A percentile compares a stretch with the other conserved stretches of the same genome.
phyloP scores from a whole-genome alignment of 1,140 invertebrate species.

The Anthonomus grandis region DNA sequence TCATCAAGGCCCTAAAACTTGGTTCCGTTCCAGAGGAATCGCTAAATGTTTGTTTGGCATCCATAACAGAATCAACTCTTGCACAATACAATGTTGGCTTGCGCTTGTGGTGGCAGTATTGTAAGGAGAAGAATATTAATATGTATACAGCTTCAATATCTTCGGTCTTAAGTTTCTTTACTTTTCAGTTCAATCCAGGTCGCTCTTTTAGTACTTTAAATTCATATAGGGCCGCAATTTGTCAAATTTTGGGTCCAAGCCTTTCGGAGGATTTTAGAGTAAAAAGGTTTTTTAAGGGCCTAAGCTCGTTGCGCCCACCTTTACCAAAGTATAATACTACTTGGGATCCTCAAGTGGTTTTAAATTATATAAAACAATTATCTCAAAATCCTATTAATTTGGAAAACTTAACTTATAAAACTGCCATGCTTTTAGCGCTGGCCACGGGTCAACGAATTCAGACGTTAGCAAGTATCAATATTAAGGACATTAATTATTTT shows the following conservation, averaged over 20 bases:
- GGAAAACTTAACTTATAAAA: not conserved
- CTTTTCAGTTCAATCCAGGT: constrained; percentile 5
- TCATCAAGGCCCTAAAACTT: constrained; percentile 23
- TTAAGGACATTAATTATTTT: not conserved
- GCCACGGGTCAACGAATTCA: constrained; percentile 11
- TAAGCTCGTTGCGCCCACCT: not conserved
- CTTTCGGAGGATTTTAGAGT: constrained; percentile 4
- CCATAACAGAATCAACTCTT: not conserved
- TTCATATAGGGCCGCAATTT: constrained; percentile 7
- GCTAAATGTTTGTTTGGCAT: constrained; percentile 9
- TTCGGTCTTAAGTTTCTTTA: constrained; percentile 7
- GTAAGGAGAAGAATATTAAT: not conserved
- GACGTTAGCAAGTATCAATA: constrained; percentile 6
- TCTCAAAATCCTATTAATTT: not conserved
- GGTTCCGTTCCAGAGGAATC: constrained; percentile 4
- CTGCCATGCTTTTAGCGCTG: constrained; percentile 2
- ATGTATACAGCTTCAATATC: not conserved
- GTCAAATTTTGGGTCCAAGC: not conserved
- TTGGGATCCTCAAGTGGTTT: constrained; percentile 9
- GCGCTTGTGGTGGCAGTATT: not conserved
- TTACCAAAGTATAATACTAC: constrained; percentile 9
- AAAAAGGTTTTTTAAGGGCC: constrained; percentile 4
- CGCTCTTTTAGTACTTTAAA: constrained; percentile 7
- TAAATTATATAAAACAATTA: not conserved
- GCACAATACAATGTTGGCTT: constrained; percentile 9